These are phyloP conservation scores for Yponomeuta sedellus DNA, from an alignment of 2,888 invertebrate species.

Conservation along the genomic window DNA sequence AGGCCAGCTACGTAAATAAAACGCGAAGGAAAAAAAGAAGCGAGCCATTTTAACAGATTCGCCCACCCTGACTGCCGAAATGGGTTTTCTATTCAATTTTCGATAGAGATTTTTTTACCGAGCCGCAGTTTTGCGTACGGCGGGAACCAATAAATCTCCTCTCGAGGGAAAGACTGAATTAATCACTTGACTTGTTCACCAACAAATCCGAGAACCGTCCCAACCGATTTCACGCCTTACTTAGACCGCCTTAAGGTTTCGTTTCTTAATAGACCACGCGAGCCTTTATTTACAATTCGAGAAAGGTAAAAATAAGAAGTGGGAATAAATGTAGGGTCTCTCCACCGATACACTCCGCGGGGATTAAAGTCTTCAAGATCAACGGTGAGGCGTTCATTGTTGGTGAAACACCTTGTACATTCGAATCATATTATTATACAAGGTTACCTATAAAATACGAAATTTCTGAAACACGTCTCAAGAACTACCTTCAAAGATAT, in stretches of 20 bases:
- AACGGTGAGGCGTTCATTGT: constrained; percentile 26
- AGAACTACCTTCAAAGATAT: too few relatives aligned
- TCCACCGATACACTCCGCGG: constrained; percentile 63
- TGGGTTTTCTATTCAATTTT: constrained; percentile 77
- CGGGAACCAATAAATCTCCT: constrained; percentile 73
- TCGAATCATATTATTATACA: background rate
- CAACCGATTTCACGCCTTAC: constrained; percentile 30
- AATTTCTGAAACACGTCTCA: too few relatives aligned
- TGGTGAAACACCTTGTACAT: background rate
- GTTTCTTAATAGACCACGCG: background rate
- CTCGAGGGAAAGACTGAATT: constrained; percentile 74
- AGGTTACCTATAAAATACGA: too few relatives aligned
- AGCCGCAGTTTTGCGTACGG: constrained; percentile 75
- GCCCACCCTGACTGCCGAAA: constrained; percentile 56
- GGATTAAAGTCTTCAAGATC: constrained; percentile 71
- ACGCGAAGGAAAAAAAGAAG: constrained; percentile 59
- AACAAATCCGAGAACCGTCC: constrained; percentile 49
- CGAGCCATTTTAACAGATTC: constrained; percentile 59
- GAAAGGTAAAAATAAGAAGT: constrained; percentile 71
- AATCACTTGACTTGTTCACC: constrained; percentile 65
- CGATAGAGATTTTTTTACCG: constrained; percentile 75
- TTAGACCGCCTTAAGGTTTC: background rate
- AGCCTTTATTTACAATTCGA: constrained; percentile 53
- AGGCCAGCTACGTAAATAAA: constrained; percentile 43
- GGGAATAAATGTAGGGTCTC: constrained; percentile 66